phyloP scores from a whole-genome alignment of 92 coral and sea anemone species.

The Plumapathes pennacea region DNA sequence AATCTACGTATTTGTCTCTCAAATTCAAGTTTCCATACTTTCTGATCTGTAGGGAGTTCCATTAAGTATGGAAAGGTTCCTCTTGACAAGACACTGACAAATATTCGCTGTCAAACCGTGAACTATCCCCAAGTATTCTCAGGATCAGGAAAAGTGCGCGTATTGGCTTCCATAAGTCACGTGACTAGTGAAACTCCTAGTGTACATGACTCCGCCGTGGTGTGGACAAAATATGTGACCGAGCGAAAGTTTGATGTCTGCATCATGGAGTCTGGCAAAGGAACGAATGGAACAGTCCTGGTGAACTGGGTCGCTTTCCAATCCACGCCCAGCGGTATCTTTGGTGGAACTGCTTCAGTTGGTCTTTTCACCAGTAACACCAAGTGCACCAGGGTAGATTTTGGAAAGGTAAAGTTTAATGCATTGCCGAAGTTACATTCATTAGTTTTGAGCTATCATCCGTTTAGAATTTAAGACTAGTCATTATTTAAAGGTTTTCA shows the following conservation, averaged over 20 bases:
- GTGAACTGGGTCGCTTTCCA: conserved; percentile 49
- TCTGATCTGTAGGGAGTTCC: too few species aligned
- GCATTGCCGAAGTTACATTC: background rate
- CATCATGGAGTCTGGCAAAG: conserved; percentile 37
- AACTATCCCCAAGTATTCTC: conserved; percentile 19
- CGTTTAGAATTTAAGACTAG: too few species aligned
- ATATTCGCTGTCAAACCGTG: conserved; percentile 22
- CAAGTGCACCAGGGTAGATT: conserved; percentile 31
- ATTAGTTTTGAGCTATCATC: background rate
- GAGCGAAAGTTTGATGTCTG: conserved; percentile 33
- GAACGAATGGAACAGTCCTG: conserved; percentile 20
- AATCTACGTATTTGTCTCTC: too few species aligned
- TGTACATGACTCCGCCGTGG: conserved; percentile 28
- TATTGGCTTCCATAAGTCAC: conserved; percentile 39
- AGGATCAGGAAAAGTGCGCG: conserved; percentile 18
- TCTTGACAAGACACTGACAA: too few species aligned
- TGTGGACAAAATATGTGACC: conserved; percentile 36
- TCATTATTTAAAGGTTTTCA: too few species aligned
- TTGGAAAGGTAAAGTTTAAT: conserved; percentile 13
- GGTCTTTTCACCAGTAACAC: conserved; percentile 45
- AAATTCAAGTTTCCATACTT: too few species aligned
- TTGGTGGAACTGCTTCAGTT: conserved; percentile 20
- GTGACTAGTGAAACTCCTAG: background rate
- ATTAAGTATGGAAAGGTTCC: too few species aligned
- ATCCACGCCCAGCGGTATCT: conserved; percentile 25